phyloP scores from a whole-genome alignment of 2,113 vertebrate species.

The Rhombomys opimus region DNA sequence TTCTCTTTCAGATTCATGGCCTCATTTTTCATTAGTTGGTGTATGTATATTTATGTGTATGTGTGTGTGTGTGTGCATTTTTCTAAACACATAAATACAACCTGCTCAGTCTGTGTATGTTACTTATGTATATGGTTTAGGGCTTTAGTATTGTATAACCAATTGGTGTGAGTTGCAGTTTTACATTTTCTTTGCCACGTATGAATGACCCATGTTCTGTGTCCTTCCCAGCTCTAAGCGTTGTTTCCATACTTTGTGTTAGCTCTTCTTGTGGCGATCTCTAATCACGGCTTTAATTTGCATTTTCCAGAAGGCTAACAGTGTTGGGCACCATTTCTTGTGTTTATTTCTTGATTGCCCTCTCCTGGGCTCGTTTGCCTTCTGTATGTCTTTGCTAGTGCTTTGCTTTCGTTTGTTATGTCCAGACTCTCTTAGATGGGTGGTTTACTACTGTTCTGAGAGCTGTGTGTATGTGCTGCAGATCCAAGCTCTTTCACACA shows the following conservation, averaged over 20 bases:
- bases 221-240: not conserved
- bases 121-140: not conserved
- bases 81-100: not conserved
- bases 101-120: not conserved
- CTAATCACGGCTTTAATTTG: not conserved
- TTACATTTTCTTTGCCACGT: not conserved
- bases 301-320: not conserved
- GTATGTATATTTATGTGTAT: not conserved
- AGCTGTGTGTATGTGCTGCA: not conserved
- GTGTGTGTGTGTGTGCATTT: not conserved
- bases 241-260: not conserved
- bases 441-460: not conserved
- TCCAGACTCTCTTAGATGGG: not conserved
- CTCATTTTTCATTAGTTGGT: not conserved
- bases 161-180: not conserved
- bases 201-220: not conserved
- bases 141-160: not conserved
- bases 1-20: not conserved
- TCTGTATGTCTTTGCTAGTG: not conserved
- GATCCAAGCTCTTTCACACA: not conserved
- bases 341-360: not conserved
- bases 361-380: not conserved
- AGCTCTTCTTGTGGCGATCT: not conserved
- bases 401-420: not conserved
- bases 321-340: not conserved